These are phyloP conservation scores for Leptatherina wallacei DNA, from an alignment of 2,797 vertebrate genomes.

Conservation along the genomic window DNA sequence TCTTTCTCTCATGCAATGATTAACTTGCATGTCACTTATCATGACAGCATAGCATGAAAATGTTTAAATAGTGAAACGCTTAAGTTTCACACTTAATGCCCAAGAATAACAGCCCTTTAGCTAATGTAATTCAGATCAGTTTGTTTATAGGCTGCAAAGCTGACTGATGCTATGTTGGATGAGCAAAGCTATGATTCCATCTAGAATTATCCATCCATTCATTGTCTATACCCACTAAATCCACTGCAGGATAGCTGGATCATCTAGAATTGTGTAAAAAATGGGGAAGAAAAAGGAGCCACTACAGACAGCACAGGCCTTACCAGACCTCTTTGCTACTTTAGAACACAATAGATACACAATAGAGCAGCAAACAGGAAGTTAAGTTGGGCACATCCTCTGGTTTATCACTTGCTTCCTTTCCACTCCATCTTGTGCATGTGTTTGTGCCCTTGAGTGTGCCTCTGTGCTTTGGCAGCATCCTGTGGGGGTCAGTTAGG, in stretches of 20 bases:
- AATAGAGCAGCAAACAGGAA: slow-evolving; percentile 66
- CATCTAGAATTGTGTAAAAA: background rate
- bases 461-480: slow-evolving; percentile 18
- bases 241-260: background rate
- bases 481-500: slow-evolving; percentile 54
- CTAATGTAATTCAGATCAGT: background rate
- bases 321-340: slow-evolving; percentile 10
- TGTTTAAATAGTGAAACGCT: background rate
- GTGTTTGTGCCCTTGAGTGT: background rate
- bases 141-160: background rate
- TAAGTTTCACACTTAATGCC: background rate
- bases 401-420: slow-evolving; percentile 56
- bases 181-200: background rate
- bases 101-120: background rate
- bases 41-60: background rate
- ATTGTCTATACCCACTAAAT: background rate
- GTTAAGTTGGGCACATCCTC: slow-evolving; percentile 51
- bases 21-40: background rate
- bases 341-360: slow-evolving; percentile 54
- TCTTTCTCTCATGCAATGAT: background rate
- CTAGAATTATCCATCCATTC: background rate
- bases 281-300: background rate
- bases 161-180: background rate
- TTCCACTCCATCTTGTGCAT: background rate
- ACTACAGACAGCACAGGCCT: slow-evolving; percentile 1